Conservation (phyloP, 2,888 invertebrate genomes). For the Ceraclea dissimilis region DNA sequence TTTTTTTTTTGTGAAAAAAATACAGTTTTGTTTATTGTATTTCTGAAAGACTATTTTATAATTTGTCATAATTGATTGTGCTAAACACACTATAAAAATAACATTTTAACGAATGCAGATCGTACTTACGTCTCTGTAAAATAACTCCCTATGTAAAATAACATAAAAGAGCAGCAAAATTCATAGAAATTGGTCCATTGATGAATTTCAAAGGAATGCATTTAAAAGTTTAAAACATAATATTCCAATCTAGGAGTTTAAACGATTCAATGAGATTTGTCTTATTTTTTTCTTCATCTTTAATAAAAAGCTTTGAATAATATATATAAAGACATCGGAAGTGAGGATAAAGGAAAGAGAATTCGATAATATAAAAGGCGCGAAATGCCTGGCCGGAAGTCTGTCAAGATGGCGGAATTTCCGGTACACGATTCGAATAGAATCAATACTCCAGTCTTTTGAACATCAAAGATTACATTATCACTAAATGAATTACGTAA, state of each 20-base stretch:
- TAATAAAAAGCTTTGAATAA: not conserved
- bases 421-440: not conserved
- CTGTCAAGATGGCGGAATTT: conserved; percentile 16
- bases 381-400: conserved; percentile 7
- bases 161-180: too few relatives aligned
- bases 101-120: not conserved
- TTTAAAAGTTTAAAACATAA: too few relatives aligned
- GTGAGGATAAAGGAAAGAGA: conserved; percentile 6
- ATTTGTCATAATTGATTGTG: not conserved
- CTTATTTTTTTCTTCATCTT: not conserved
- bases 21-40: not conserved
- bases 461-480: not conserved
- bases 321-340: not conserved
- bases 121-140: too few relatives aligned
- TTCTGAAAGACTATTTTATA: not conserved
- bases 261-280: too few relatives aligned
- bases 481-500: not conserved
- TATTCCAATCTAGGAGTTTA: too few relatives aligned
- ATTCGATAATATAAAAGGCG: conserved; percentile 11
- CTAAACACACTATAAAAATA: not conserved
- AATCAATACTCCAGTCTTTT: not conserved
- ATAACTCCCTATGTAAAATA: too few relatives aligned
- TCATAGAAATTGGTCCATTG: too few relatives aligned
- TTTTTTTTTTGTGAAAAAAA: too few relatives aligned
- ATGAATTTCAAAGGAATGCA: too few relatives aligned